Evolutionary conservation across 2,113 vertebrate genomes (phyloP).

Genomic region (Fregata magnificens): DNA sequence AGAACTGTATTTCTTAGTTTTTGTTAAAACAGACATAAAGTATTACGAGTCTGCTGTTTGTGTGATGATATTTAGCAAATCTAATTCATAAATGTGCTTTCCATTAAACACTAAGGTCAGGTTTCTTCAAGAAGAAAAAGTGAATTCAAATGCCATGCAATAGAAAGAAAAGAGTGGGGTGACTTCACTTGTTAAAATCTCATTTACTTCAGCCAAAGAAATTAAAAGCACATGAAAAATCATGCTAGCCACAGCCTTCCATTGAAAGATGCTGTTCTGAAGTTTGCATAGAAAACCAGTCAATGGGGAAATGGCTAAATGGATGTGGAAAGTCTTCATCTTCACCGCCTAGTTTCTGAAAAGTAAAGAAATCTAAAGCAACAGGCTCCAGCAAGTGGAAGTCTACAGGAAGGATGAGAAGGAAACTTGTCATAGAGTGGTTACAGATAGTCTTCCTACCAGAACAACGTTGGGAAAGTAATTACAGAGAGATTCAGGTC

Average conservation of each 20-base stretch:
- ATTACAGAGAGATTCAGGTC: conserved; percentile 11
- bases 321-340: neutral
- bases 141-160: neutral
- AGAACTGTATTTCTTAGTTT: neutral
- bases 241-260: neutral
- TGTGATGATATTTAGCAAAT: neutral
- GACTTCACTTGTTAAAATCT: neutral
- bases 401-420: neutral
- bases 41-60: neutral
- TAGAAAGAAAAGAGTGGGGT: neutral
- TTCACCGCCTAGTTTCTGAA: neutral
- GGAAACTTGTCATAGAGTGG: neutral
- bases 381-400: neutral
- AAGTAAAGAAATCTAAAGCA: neutral
- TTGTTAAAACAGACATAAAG: neutral
- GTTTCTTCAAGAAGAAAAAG: neutral
- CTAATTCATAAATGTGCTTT: neutral
- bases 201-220: neutral
- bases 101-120: neutral
- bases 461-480: conserved; percentile 6
- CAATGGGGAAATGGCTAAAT: neutral
- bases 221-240: neutral
- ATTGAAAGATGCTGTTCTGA: neutral
- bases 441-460: neutral
- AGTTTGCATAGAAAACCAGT: neutral